Evolutionary conservation across 1,140 invertebrate genomes (phyloP), one percentile per base, ranked within the genome.

Genomic region (Ridgeia piscesae): DNA sequence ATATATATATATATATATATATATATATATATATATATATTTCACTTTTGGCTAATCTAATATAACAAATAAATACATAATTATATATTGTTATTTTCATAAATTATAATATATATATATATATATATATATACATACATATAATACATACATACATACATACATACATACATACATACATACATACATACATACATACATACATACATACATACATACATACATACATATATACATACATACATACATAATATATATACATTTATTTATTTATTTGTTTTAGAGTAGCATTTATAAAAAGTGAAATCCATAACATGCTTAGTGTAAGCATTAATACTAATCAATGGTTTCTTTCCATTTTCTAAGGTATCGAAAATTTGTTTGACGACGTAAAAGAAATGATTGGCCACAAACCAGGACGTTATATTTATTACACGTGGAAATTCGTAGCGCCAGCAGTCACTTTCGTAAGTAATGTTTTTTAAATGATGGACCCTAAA

Each of bases 1-100:
- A n/a, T n/a, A n/a, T n/a, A n/a, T 89, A 89, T 89, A 89, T 89
- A 89, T 89, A 89, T 89, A 89, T 89, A 89, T 89, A 89, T 89
- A 89, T 89, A 89, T 89, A 89, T 89, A 89, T 89, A 89, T 89
- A 89, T 89, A 89, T 89, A 89, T 89, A 89, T n/a, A n/a, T n/a
- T n/a, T n/a, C n/a, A n/a, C n/a, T n/a, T n/a, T n/a, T n/a, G n/a
- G n/a, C n/a, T n/a, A 9, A 89, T 89, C 6, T 89, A 89, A 9
- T 9, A 9, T 9, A 9, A 89, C 27, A 89, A 9, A 89, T 89
- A 89, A 9, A 89, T 89, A 89, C 27, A 89, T 89, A 89, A 8
- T 8, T 50, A 50, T 50, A 50, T 50, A 50, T 50, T 8, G 6
- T 8, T 50, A 50, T 50, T 8, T 89, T 9, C 27, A 89, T 89